Base-by-base conservation (phyloP, 1,140 invertebrate genomes). In the Zaprionus vittiger region DNA sequence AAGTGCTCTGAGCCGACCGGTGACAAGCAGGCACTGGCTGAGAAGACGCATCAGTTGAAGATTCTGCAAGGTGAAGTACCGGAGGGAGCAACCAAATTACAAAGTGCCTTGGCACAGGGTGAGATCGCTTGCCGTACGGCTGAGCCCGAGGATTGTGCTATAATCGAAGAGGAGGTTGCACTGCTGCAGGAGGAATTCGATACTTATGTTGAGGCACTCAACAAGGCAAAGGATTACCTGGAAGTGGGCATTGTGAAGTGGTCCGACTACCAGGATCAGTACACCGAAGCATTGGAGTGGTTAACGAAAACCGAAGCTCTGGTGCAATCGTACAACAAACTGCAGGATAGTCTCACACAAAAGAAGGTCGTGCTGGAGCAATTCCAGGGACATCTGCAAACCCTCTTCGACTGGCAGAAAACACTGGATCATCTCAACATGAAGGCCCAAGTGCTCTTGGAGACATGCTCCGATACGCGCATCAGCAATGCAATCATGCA, bases 201-300 rank as follows among this genome's bases (percentile, higher is more conserved):
- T 93, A 96, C 95, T 69, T 97, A 97, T 82, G 95, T 96, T 93
- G 96, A 94, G 94, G 95, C 95, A 31, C 90, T 98, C 4, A 96
- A 95, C 70, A 96, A 95, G 80, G 96, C 96, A 0, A 98, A 98
- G 93, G 95, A 94, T 72, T 94, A 97, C 26, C 94, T 99, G 5
- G 98, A 99, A 94, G 94, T 96, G 67, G 97, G 97, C 73, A 97
- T 99, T 87, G 97, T 98, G 0, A 98, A 98, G 93, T 99, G 98
- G 98, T 97, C 97, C 17, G 97, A 99, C 93, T 99, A 98, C 91
- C 97, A 99, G 93, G 97, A 98, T 92, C 97, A 98, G 83, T 98
- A 98, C 87, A 95, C 96, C 83, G 97, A 98, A 93, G 97, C 97
- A 56, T 94, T 96, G 62, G 96, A 97, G 80, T 98, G 97, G 97